These are phyloP conservation scores for Meteorus colon DNA, from an alignment of 2,888 invertebrate genomes.

Conservation along the genomic window DNA sequence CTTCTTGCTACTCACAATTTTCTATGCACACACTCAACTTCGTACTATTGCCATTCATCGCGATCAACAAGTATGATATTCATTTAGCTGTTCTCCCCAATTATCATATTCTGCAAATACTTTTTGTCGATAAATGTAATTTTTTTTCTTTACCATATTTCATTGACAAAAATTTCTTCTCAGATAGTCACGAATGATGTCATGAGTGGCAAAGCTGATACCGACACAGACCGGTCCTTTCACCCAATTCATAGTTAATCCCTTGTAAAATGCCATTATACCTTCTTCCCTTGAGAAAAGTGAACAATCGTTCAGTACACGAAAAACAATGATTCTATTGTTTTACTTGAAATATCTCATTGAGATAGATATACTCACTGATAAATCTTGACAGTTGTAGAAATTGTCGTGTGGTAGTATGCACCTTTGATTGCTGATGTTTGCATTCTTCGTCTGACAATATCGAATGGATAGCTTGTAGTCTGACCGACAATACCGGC, in stretches of 20 bases:
- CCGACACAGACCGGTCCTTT: slow-evolving; percentile 94
- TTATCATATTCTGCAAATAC: neutral
- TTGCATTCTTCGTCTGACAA: slow-evolving; percentile 86
- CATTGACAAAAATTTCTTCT: slow-evolving; percentile 66
- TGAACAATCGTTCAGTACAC: slow-evolving; percentile 20
- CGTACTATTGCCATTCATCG: neutral
- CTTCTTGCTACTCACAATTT: neutral
- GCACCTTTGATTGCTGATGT: slow-evolving; percentile 77
- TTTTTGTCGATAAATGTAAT: neutral
- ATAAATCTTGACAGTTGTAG: slow-evolving; percentile 82
- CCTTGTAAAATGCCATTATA: slow-evolving; percentile 94
- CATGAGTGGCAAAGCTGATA: slow-evolving; percentile 97
- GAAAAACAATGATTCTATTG: neutral
- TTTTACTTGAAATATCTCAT: neutral
- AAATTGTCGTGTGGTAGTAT: slow-evolving; percentile 76
- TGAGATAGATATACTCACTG: slow-evolving; percentile 75
- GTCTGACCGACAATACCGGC: slow-evolving; percentile 97
- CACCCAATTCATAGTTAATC: slow-evolving; percentile 99
- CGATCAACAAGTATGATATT: neutral
- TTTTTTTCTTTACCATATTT: neutral
- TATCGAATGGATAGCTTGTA: slow-evolving; percentile 96
- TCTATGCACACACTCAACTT: neutral
- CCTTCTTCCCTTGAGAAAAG: slow-evolving; percentile 86
- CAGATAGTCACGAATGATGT: slow-evolving; percentile 81
- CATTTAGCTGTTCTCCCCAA: neutral